Percentiles rank a stretch among this genome's conserved stretches.
Evolutionary conservation across 2,113 vertebrate species (phyloP).

Genomic region (Brachionichthys hirsutus): DNA sequence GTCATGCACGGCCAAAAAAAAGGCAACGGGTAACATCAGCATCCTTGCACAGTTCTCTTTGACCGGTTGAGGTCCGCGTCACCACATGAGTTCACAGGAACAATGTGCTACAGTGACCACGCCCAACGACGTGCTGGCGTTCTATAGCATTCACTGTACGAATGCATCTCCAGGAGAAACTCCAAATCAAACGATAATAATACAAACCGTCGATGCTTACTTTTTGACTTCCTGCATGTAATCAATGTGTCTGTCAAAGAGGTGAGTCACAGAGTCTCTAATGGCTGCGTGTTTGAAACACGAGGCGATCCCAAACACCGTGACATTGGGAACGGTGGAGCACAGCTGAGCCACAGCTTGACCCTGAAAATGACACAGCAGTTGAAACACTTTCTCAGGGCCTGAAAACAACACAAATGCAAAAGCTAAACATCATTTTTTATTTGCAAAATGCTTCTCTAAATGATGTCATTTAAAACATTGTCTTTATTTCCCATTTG

Average conservation of each 20-base stretch:
- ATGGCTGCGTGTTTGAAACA: conserved; percentile 96
- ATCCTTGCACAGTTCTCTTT: conserved; percentile 47
- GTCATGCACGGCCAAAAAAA: conserved; percentile 67
- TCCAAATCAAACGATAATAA: not conserved
- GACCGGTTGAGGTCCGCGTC: conserved; percentile 36
- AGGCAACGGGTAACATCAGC: conserved; percentile 70
- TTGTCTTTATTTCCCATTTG: no score
- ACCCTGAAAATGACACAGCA: conserved; percentile 81
- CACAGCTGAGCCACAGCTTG: conserved; percentile 97
- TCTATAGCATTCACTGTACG: not conserved
- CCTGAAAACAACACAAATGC: conserved; percentile 1
- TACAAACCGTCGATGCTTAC: conserved; percentile 75
- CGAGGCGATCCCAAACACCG: conserved; percentile 94
- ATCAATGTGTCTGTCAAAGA: conserved; percentile 94
- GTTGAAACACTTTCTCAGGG: conserved; percentile 26
- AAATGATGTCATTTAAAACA: no score
- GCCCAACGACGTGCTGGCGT: not conserved
- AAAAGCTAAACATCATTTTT: not conserved
- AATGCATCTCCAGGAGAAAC: not conserved
- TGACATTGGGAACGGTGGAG: conserved; percentile 89
- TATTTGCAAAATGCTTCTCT: not conserved
- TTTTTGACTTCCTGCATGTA: conserved; percentile 97
- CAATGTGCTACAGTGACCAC: not conserved
- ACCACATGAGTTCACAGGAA: conserved; percentile 22
- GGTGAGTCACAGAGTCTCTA: conserved; percentile 91